These are phyloP conservation scores for Xiphophorus maculatus DNA, from an alignment of 2,113 vertebrate species.

Conservation along the genomic window DNA sequence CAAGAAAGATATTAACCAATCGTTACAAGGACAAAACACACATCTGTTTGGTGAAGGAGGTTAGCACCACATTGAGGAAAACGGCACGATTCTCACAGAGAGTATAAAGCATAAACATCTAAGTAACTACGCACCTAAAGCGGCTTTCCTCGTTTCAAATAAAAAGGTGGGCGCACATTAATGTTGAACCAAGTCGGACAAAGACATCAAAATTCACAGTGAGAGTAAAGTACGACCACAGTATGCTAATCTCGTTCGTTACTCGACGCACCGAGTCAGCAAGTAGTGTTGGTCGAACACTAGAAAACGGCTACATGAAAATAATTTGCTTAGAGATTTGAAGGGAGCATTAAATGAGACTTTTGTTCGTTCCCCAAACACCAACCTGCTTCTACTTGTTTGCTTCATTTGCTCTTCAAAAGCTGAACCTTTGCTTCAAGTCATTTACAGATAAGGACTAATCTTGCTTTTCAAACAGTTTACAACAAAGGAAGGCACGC, in stretches of 20 bases:
- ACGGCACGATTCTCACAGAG: slow-evolving; percentile 45
- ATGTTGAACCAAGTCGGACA: slow-evolving; percentile 19
- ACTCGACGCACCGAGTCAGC: neutral
- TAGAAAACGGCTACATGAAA: slow-evolving; percentile 25
- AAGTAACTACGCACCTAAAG: slow-evolving; percentile 38
- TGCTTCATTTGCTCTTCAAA: neutral
- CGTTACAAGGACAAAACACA: slow-evolving; percentile 54
- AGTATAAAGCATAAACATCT: slow-evolving; percentile 31
- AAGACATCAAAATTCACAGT: slow-evolving; percentile 54
- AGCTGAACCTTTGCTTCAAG: neutral
- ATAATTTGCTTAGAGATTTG: neutral
- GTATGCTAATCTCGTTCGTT: neutral
- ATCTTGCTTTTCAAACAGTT: slow-evolving; percentile 14
- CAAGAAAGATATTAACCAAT: slow-evolving; percentile 46
- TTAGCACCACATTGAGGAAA: slow-evolving; percentile 65
- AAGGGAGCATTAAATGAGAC: slow-evolving; percentile 5
- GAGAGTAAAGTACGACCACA: slow-evolving; percentile 40
- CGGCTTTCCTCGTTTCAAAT: neutral
- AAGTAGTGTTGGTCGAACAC: neutral
- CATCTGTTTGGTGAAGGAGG: slow-evolving; percentile 29
- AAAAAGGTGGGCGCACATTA: slow-evolving; percentile 16
- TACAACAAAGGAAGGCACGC: slow-evolving; percentile 55
- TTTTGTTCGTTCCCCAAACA: slow-evolving; percentile 1
- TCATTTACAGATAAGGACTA: neutral
- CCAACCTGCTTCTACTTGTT: neutral